Percentiles rank a stretch among this genome's conserved stretches.
Evolutionary conservation across 2,888 invertebrate species (phyloP).

Genomic region (Ornithoptera priamus): DNA sequence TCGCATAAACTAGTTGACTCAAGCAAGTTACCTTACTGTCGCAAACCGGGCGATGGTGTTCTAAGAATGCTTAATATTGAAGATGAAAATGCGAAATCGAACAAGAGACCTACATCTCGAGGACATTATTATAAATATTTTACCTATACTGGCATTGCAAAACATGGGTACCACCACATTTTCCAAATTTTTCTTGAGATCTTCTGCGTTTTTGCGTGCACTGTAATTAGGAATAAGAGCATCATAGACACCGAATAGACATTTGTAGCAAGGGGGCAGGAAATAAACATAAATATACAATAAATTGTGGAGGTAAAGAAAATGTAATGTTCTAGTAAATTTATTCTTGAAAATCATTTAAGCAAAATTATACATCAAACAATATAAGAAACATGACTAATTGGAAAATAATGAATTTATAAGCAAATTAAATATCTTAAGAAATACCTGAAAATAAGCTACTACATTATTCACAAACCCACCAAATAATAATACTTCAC

Average conservation of each 20-base stretch:
- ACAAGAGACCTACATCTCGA: conserved; percentile 72
- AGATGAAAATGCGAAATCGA: conserved; percentile 71
- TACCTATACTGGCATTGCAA: conserved; percentile 93
- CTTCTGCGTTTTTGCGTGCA: conserved; percentile 96
- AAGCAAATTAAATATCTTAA: conserved; percentile 6
- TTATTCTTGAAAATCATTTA: conserved; percentile 14
- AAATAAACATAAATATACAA: conserved; percentile 24
- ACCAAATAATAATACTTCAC: background rate
- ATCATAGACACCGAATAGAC: conserved; percentile 75
- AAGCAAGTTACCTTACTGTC: conserved; percentile 76
- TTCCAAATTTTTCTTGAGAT: conserved; percentile 95
- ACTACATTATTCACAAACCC: background rate
- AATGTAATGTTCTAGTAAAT: conserved; percentile 12
- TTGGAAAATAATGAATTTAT: background rate
- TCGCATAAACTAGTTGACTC: conserved; percentile 55
- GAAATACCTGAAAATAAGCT: conserved; percentile 10
- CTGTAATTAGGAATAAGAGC: conserved; percentile 84
- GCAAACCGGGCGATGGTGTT: conserved; percentile 67
- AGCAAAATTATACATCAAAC: background rate
- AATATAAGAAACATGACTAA: background rate
- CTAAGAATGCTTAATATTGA: conserved; percentile 65
- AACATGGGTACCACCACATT: conserved; percentile 98
- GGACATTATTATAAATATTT: conserved; percentile 80
- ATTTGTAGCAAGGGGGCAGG: conserved; percentile 50
- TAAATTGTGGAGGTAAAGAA: conserved; percentile 17